Evolutionary conservation across 2,113 vertebrate species (phyloP), one percentile per base, ranked within the genome.

Genomic region (Archilochus colubris): DNA sequence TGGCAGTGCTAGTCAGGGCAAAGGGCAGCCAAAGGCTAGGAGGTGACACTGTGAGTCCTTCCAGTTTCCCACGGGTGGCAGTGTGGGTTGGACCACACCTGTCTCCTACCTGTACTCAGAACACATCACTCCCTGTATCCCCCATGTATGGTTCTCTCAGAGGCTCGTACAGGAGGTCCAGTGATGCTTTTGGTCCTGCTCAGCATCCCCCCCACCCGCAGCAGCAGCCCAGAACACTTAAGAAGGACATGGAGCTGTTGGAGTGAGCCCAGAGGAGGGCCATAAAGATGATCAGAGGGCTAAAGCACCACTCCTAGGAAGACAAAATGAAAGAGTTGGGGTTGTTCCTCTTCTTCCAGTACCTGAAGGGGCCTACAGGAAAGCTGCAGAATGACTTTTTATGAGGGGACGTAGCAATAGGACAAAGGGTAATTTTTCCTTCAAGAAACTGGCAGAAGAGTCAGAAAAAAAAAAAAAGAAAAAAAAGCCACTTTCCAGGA

Each of bases 121-220:
- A 28, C 2, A 0, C 0, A 2, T 25, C 0, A 38, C 13, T 6
- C n/a, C 55, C 33, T 21, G 28, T 7, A 33, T 33, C 21, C 25
- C 15, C 44, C 2, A 0, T 2, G 1, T 7, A 12, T 20, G 55
- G 25, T 18, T 31, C 6, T 43, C 46, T 44, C 25, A 40, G 0
- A 0, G 21, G 58, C 43, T 89, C 25, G 13, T 7, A 16, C 18
- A 38, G 68, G n/a, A 59, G 64, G 20, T 33, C 25, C 48, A 31
- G 38, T 19, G 48, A 44, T 1, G 5, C 25, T 21, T 10, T 33
- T 51, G 54, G 63, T 13, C 48, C 30, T 77, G 44, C 25, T 19
- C 58, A 72, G 58, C 46, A 46, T 86, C 20, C 30, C 30, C 18
- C 18, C 9, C 7, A 50, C 7, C 36, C 13, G 9, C 23, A 61